phyloP scores from a whole-genome alignment of 1,140 invertebrate genomes.

The Conopomorpha cramerella region DNA sequence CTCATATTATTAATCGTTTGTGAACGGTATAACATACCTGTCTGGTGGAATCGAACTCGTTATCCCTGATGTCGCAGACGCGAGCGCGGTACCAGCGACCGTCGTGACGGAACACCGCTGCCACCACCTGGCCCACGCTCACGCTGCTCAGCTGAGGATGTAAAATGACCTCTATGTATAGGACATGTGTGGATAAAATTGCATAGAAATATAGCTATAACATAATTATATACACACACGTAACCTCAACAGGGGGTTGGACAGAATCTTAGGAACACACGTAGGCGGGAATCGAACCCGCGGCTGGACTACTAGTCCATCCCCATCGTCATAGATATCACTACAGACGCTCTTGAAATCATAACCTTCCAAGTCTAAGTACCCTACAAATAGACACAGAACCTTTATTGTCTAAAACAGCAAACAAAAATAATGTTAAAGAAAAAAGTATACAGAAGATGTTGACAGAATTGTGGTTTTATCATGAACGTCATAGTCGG shows the following conservation, averaged over 20 bases:
- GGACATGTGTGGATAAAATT: neutral
- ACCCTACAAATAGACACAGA: too few relatives aligned
- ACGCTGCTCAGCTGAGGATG: slow-evolving; percentile 57
- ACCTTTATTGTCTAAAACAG: too few relatives aligned
- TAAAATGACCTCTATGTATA: too few relatives aligned
- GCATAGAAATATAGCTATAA: slow-evolving; percentile 15
- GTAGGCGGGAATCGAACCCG: neutral
- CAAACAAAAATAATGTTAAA: too few relatives aligned
- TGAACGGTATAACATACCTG: slow-evolving; percentile 16
- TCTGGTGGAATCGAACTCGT: slow-evolving; percentile 61
- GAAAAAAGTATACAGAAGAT: too few relatives aligned
- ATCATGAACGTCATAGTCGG: too few relatives aligned
- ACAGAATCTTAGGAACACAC: too few relatives aligned
- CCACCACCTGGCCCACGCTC: slow-evolving; percentile 74
- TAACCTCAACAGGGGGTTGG: neutral
- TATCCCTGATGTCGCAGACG: slow-evolving; percentile 62
- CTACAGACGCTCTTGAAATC: too few relatives aligned
- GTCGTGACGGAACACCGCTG: slow-evolving; percentile 76
- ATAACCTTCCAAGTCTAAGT: too few relatives aligned
- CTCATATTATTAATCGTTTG: neutral
- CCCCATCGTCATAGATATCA: neutral
- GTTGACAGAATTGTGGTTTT: too few relatives aligned
- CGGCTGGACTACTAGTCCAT: too few relatives aligned
- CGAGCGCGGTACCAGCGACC: slow-evolving; percentile 75
- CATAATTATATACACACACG: neutral